These are phyloP conservation scores for Chelon auratus DNA, from an alignment of 2,797 vertebrate genomes.

Conservation along the genomic window DNA sequence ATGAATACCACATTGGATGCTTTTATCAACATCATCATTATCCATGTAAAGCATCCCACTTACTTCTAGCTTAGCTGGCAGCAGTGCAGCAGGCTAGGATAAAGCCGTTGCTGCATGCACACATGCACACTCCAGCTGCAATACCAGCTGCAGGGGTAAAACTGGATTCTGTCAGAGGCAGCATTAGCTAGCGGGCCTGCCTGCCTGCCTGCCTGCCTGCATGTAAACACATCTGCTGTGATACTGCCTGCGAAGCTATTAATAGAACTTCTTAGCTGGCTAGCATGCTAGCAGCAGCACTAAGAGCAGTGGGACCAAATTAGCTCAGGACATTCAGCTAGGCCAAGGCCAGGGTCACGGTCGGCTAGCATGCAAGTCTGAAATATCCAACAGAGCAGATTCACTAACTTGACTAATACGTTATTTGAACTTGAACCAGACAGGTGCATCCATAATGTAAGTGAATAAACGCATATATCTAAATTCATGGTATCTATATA, in stretches of 20 bases:
- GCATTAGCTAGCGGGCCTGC: constrained; percentile 43
- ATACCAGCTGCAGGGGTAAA: constrained; percentile 36
- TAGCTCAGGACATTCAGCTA: constrained; percentile 56
- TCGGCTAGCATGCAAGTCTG: constrained; percentile 24
- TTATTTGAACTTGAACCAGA: too few relatives aligned
- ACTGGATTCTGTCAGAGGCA: constrained; percentile 21
- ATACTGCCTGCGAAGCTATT: constrained; percentile 63
- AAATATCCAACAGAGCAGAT: constrained; percentile 10
- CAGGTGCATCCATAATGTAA: too few relatives aligned
- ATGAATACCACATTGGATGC: background rate
- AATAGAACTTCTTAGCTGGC: constrained; percentile 63
- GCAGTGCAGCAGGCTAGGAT: constrained; percentile 29
- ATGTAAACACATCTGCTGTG: constrained; percentile 66
- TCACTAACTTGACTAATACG: background rate
- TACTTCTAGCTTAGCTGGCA: constrained; percentile 7
- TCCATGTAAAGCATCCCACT: constrained; percentile 12
- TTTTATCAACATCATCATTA: constrained; percentile 10
- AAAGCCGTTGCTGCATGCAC: constrained; percentile 40
- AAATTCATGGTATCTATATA: background rate
- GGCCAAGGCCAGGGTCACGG: constrained; percentile 53
- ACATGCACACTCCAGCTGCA: background rate
- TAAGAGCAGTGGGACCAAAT: constrained; percentile 56
- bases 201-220: constrained; percentile 17
- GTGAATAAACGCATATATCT: background rate
- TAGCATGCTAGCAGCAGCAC: constrained; percentile 62